Evolutionary conservation across 2,888 invertebrate species (phyloP), one percentile per base, ranked within the genome.

Genomic region (Tillus elongatus): DNA sequence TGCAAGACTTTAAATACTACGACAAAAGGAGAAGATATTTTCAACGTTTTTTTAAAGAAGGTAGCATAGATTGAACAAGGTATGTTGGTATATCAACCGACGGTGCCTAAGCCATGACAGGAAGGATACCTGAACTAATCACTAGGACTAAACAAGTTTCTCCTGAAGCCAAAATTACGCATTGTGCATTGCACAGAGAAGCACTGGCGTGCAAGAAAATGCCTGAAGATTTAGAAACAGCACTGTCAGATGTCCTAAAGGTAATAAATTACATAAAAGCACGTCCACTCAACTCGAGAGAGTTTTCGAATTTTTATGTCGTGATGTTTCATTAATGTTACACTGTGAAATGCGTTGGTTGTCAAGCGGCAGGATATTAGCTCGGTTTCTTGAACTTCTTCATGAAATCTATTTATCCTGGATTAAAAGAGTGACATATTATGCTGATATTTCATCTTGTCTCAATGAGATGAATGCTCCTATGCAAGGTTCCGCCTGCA

Each of bases 141-240:
- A n/a, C n/a, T n/a, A n/a, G n/a, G n/a, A n/a, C n/a, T n/a, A n/a
- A 35, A 35, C 15, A 35, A 29, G 15, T 35, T 15, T 15, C 32
- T 14, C 15, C 32, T 32, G 15, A 32, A 10, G 15, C 11, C 15
- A 32, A 15, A 15, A 15, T n/a, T 9, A 32, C n/a, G 15, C 15
- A 15, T 32, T 32, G 32, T 32, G 8, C 15, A 9, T 9, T 32
- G 15, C 32, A 32, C 15, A 3, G 15, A 32, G n/a, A 32, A 32
- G 32, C 32, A 32, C 11, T 32, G 15, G 32, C 32, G 3, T n/a
- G n/a, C n/a, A n/a, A n/a, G n/a, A n/a, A n/a, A n/a, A n/a, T n/a
- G n/a, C n/a, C n/a, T n/a, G n/a, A 32, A n/a, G n/a, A n/a, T n/a
- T n/a, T n/a, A n/a, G n/a, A n/a, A n/a, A n/a, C n/a, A n/a, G n/a